These are phyloP conservation scores for Limnephilus rhombicus DNA, from an alignment of 2,888 invertebrate species.

Conservation along the genomic window DNA sequence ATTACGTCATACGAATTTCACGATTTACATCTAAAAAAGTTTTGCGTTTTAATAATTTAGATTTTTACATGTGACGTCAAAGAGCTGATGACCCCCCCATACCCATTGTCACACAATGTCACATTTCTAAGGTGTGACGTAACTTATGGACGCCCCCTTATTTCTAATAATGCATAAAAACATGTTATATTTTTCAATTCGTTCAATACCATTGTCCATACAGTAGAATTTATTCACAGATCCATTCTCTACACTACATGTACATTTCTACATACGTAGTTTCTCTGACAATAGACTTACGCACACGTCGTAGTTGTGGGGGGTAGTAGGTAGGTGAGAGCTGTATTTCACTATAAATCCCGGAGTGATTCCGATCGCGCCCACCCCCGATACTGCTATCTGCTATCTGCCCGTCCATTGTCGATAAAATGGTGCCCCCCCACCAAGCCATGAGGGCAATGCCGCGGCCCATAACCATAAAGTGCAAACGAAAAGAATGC, in stretches of 20 bases:
- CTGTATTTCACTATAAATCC: conserved; percentile 55
- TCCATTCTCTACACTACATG: not conserved
- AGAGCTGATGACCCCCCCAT: too few species aligned
- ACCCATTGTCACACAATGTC: too few species aligned
- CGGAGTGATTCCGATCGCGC: conserved; percentile 57
- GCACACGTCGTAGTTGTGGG: not conserved
- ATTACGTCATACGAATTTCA: too few species aligned
- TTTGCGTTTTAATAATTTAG: too few species aligned
- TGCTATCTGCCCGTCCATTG: conserved; percentile 54
- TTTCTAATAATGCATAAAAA: too few species aligned
- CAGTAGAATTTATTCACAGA: not conserved
- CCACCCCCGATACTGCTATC: conserved; percentile 27
- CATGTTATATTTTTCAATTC: too few species aligned
- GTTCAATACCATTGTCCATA: not conserved
- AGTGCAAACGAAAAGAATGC: conserved; percentile 54
- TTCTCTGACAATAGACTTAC: conserved; percentile 11
- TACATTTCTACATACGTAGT: not conserved
- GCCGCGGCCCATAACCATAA: conserved; percentile 53
- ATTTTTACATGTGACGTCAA: too few species aligned
- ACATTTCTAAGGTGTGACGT: too few species aligned
- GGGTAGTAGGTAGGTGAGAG: not conserved
- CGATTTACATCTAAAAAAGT: too few species aligned
- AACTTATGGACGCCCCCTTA: too few species aligned
- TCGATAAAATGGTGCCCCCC: conserved; percentile 58
- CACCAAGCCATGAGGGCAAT: conserved; percentile 6